Conservation (phyloP, 1,140 invertebrate species). For the Apolygus lucorum region DNA sequence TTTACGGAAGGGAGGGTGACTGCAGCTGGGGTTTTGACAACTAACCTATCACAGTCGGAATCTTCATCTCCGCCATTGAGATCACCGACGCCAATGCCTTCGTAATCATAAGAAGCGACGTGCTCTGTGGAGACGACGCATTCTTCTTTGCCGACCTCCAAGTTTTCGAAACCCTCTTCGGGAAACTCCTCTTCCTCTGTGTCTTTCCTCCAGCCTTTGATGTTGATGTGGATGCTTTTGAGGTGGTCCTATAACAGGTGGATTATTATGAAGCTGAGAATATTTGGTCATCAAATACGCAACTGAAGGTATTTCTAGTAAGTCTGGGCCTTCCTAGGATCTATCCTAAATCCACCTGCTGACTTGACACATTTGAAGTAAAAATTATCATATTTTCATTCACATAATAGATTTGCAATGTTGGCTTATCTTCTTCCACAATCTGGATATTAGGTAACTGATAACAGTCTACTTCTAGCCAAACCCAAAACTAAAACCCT, state of each 20-base stretch:
- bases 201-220: constrained; percentile 12
- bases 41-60: constrained; percentile 9
- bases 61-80: constrained; percentile 10
- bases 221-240: constrained; percentile 17
- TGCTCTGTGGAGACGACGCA: neutral
- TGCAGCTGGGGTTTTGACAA: constrained; percentile 10
- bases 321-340: too few species aligned
- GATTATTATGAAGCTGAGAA: too few species aligned
- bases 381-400: too few species aligned
- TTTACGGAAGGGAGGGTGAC: neutral
- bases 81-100: constrained; percentile 10
- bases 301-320: too few species aligned
- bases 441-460: too few species aligned
- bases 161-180: constrained; percentile 18
- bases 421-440: too few species aligned
- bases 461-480: too few species aligned
- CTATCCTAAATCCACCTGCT: too few species aligned
- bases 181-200: constrained; percentile 5
- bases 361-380: too few species aligned
- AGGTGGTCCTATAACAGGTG: neutral
- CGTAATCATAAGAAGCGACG: neutral
- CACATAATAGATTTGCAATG: too few species aligned
- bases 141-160: constrained; percentile 3
- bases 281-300: too few species aligned
- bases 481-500: too few species aligned